These are phyloP conservation scores for Lethocerus indicus DNA, from an alignment of 1,140 invertebrate genomes.

Conservation along the genomic window DNA sequence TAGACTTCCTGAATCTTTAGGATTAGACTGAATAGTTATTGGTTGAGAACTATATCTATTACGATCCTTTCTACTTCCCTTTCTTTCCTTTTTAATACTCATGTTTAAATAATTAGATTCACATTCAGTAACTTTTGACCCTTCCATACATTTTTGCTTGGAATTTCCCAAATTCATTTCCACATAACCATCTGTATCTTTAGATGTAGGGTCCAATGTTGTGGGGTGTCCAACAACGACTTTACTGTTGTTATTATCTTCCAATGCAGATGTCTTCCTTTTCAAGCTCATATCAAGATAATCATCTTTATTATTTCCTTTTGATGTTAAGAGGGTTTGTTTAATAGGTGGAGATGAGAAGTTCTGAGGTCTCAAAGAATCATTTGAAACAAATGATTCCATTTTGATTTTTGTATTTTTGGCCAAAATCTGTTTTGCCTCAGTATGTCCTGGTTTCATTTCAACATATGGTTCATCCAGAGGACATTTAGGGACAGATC, in stretches of 20 bases:
- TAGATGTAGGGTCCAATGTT: too few species aligned
- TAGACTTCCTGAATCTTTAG: constrained; percentile 27
- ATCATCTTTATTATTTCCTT: constrained; percentile 20
- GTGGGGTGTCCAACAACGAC: constrained; percentile 26
- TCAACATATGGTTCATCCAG: constrained; percentile 23
- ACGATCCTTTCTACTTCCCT: constrained; percentile 22
- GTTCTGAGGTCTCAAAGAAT: background rate
- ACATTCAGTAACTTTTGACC: constrained; percentile 17
- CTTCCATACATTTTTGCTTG: too few species aligned
- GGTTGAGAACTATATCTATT: constrained; percentile 31
- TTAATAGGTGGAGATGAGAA: constrained; percentile 13
- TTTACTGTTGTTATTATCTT: constrained; percentile 21
- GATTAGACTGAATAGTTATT: constrained; percentile 31
- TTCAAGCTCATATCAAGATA: constrained; percentile 25
- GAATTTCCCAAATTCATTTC: constrained; percentile 34
- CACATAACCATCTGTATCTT: constrained; percentile 36
- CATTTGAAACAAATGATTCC: constrained; percentile 12
- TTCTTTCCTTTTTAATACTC: constrained; percentile 20
- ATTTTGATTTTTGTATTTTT: constrained; percentile 12
- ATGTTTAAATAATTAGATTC: constrained; percentile 24
- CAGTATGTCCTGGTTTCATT: constrained; percentile 28
- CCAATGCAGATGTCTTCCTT: constrained; percentile 16
- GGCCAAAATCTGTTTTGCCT: constrained; percentile 15
- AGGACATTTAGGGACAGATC: too few species aligned
- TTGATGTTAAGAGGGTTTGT: constrained; percentile 11